Percentiles rank a stretch among this genome's conserved stretches.
Conservation (phyloP, 1,140 invertebrate species). For the Ostrea denselamellosa region DNA sequence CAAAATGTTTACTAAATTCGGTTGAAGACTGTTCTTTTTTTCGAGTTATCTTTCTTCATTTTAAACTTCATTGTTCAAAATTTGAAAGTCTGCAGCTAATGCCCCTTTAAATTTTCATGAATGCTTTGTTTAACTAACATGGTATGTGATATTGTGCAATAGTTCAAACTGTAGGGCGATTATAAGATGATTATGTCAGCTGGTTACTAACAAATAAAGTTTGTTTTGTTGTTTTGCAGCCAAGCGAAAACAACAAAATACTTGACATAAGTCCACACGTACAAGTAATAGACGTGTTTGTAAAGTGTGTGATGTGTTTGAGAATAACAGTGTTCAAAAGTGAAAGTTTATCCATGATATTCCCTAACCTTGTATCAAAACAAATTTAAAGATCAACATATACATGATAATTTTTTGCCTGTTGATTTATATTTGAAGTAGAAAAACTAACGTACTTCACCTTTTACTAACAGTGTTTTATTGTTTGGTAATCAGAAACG, state of each 20-base stretch:
- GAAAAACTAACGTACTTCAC: background rate
- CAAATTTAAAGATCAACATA: background rate
- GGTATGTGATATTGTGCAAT: background rate
- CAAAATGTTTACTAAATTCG: too few species aligned
- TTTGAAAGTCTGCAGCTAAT: background rate
- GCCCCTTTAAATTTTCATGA: background rate
- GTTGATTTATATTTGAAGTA: background rate
- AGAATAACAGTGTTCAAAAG: background rate
- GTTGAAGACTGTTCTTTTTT: too few species aligned
- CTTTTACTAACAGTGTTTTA: background rate
- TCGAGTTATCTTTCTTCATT: too few species aligned
- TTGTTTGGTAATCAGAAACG: too few species aligned
- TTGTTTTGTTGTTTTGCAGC: slow-evolving; percentile 30
- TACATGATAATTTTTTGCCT: background rate
- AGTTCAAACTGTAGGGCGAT: background rate
- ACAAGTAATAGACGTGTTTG: background rate
- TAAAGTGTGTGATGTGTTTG: slow-evolving; percentile 11
- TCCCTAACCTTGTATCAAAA: background rate
- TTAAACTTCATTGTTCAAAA: background rate
- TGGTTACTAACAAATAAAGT: slow-evolving; percentile 17
- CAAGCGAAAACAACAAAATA: slow-evolving; percentile 4
- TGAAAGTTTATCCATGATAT: background rate
- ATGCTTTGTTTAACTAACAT: background rate
- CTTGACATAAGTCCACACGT: background rate
- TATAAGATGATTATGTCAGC: background rate